Conservation (phyloP, 2,113 vertebrate species). For the Ammodytes dubius region DNA sequence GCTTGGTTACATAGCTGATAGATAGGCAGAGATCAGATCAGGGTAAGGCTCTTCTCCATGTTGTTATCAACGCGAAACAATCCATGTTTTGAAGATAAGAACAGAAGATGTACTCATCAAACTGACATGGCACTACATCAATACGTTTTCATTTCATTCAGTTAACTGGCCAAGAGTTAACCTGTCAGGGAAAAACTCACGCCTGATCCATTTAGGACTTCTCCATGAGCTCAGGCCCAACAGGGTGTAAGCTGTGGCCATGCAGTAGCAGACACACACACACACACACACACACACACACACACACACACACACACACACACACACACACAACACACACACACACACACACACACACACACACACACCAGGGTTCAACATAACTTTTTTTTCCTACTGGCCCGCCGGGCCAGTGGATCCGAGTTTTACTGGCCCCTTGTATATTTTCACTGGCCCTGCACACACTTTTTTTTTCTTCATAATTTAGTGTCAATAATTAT, state of each 20-base stretch:
- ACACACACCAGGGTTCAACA: too few species aligned
- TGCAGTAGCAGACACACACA: conserved; percentile 53
- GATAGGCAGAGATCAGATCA: conserved; percentile 4
- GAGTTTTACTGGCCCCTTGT: too few species aligned
- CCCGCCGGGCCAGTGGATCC: too few species aligned
- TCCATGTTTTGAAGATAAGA: neutral
- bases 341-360: too few species aligned
- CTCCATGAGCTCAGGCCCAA: conserved; percentile 30
- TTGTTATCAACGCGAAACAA: neutral
- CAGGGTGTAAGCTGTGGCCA: conserved; percentile 32
- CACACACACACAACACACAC: too few species aligned
- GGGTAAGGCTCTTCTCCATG: conserved; percentile 1
- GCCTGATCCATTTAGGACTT: conserved; percentile 67
- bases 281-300: too few species aligned
- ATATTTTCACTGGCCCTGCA: too few species aligned
- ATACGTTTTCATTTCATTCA: neutral
- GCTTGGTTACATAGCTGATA: conserved; percentile 6
- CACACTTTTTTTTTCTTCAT: too few species aligned
- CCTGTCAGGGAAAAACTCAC: conserved; percentile 26
- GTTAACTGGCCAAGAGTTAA: conserved; percentile 7
- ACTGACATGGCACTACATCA: neutral
- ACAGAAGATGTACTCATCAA: conserved; percentile 19
- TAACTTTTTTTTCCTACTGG: too few species aligned
- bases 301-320: too few species aligned
- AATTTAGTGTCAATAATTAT: too few species aligned